Base-by-base conservation (phyloP, 2,797 vertebrate species). In the Discoglossus pictus region DNA sequence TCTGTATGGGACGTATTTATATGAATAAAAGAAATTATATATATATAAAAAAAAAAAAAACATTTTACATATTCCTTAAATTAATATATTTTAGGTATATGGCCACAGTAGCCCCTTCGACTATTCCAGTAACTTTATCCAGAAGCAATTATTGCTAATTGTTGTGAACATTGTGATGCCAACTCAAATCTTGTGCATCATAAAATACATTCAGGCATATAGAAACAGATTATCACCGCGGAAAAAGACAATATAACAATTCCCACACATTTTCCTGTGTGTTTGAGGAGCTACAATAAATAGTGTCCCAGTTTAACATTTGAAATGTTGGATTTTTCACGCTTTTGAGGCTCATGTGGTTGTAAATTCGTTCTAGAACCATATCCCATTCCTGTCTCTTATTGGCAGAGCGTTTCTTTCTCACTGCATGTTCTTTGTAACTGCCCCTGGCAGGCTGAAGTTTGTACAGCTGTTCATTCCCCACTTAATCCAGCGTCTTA, bases 391-490 rank as follows among this genome's bases (percentile, higher is more conserved):
- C 68, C 64, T 43, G 1, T 47, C 76, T 60, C 47, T 67, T 59
- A 58, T 65, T 72, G 66, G 64, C 61, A 43, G 43, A 24, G 51
- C 61, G 27, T 53, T 39, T 74, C 9, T 63, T 68, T 76, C 77
- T 73, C 36, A 6, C 68, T 56, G 63, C 38, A 0, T 66, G 74
- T 38, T 60, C 75, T 74, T 67, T 59, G 66, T 75, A 78, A 68
- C 71, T 47, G 46, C 67, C 6, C 74, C 79, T 75, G 40, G 79
- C 76, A 68, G 39, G 25, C 44, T 15, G 20, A 51, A 68, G 73
- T 83, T 82, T 83, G 73, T 82, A 80, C 83, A 86, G 84, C 80
- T 85, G 82, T 81, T 82, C 73, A 11, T 78, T 79, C 80, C 65
- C 67, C 68, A 67, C 48, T 47, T 81, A 75, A 77, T 83, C 80